Base-by-base conservation (phyloP, 1,140 invertebrate species). In the Aphaenogaster rudis region DNA sequence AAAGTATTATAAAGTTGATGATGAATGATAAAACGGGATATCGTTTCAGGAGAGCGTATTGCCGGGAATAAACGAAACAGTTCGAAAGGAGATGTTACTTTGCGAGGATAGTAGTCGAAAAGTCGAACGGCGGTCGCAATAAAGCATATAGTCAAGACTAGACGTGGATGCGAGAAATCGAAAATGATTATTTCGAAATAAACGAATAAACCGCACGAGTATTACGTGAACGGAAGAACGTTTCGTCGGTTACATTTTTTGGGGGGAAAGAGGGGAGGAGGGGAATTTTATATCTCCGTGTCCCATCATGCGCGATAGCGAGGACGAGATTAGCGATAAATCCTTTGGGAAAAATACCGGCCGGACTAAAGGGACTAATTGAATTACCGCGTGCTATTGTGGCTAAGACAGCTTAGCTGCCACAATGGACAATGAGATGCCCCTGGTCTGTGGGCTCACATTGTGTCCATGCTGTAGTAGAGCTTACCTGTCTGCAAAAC, bases 381-480 rank as follows among this genome's bases (percentile, higher is more conserved):
- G 85, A 88, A 88, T 88, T 88, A 88, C 77, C 64, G 50, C 74
- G 63, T 79, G 77, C 85, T 80, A 88, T 88, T 88, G 87, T 87
- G 85, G 54, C 52, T 86, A 86, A 79, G 77, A 81, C 77, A 81
- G 85, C 71, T 87, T 88, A 86, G 54, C 81, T 42, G 82, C 59
- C 61, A 67, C 66, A 74, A 81, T 86, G 85, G 85, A 86, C 85
- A 71, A 86, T 86, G 85, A 86, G 76, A 86, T 80, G 85, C 85
- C 85, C 82, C 76, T 86, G 82, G 59, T 79, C 82, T 77, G 82
- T 86, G 39, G 8, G 71, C 72, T 54, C 74, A 66, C 61, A 86
- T 86, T 86, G 82, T 86, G 64, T 33, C 48, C 82, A 66, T 39
- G 48, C 36, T 79, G 72, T 79, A 71, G 76, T 79, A 66, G 82